Evolutionary conservation across 2,797 vertebrate species (phyloP), one percentile per base, ranked within the genome.

Genomic region (Cyclopterus lumpus): DNA sequence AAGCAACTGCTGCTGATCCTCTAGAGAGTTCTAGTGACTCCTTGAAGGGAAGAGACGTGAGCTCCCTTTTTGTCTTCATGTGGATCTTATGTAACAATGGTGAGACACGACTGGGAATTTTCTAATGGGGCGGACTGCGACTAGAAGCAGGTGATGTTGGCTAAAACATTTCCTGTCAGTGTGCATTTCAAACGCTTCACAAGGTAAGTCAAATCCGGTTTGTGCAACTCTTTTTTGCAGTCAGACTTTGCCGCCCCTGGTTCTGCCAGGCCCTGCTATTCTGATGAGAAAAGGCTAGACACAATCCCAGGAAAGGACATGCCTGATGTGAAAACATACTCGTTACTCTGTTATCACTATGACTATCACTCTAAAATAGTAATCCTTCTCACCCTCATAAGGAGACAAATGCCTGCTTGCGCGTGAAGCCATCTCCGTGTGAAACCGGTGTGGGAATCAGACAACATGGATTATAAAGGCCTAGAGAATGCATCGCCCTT

Each of bases 141-240:
- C 87, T 82, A 76, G 77, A 88, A 90, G 87, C 91, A 93, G 93
- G 91, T 94, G 93, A 93, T 90, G 89, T 86, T 87, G 89, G 89
- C 85, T 87, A 85, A 93, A 93, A 87, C 89, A 86, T 90, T 91
- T 86, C 75, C 86, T 93, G 92, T 93, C 93, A 82, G 88, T 80
- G 91, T 86, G 86, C 78, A 91, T 94, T 94, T 92, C 85, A 79
- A 88, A 93, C 84, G 91, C 90, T 92, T 90, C 88, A 91, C 82
- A 72, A 92, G 93, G 73, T 91, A 79, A 93, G 93, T 93, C 93
- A 91, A 79, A 94, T 91, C 86, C 78, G 74, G 85, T 94, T 93
- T 93, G 84, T 85, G 82, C 78, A 92, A 86, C 48, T 66, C 51
- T 62, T 64, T 75, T 91, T 90, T 86, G 67, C 71, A 38, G 77